Evolutionary conservation across 2,113 vertebrate genomes (phyloP).

Genomic region (Anarrhichthys ocellatus): DNA sequence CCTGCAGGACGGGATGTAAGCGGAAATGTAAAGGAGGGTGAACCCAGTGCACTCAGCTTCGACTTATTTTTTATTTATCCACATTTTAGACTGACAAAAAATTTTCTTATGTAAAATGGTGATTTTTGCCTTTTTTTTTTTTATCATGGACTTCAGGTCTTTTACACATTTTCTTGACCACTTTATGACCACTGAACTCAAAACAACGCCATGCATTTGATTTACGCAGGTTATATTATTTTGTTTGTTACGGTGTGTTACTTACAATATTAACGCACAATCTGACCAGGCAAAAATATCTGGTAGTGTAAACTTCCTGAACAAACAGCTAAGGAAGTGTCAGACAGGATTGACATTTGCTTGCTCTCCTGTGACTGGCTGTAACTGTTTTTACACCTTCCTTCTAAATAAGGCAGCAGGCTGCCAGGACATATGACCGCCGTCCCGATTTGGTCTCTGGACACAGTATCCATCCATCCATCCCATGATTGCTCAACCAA

Average conservation of each 20-base stretch:
- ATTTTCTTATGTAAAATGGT: background rate
- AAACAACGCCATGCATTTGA: conserved; percentile 44
- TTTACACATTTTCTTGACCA: background rate
- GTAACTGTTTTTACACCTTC: conserved; percentile 89
- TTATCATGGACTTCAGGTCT: background rate
- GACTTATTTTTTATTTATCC: conserved; percentile 3
- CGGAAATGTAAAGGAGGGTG: conserved; percentile 39
- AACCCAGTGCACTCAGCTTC: conserved; percentile 15
- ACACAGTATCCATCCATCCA: conserved; percentile 83
- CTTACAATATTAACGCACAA: conserved; percentile 69
- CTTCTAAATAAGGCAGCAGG: conserved; percentile 92
- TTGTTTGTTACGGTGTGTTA: conserved; percentile 41
- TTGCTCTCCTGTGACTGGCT: conserved; percentile 84
- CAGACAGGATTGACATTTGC: conserved; percentile 84
- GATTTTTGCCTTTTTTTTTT: background rate
- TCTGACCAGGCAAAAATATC: conserved; percentile 72
- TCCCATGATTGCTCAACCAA: conserved; percentile 83
- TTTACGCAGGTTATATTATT: conserved; percentile 49
- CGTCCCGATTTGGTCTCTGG: conserved; percentile 85
- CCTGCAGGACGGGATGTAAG: conserved; percentile 43
- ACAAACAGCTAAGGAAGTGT: conserved; percentile 81
- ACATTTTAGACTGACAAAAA: background rate
- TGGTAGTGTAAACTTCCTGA: conserved; percentile 77
- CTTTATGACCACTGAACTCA: conserved; percentile 14
- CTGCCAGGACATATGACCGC: conserved; percentile 83